A percentile compares a stretch with the other conserved stretches of the same genome.
Conservation (phyloP, 2,113 vertebrate genomes). For the Antechinus stuartii region DNA sequence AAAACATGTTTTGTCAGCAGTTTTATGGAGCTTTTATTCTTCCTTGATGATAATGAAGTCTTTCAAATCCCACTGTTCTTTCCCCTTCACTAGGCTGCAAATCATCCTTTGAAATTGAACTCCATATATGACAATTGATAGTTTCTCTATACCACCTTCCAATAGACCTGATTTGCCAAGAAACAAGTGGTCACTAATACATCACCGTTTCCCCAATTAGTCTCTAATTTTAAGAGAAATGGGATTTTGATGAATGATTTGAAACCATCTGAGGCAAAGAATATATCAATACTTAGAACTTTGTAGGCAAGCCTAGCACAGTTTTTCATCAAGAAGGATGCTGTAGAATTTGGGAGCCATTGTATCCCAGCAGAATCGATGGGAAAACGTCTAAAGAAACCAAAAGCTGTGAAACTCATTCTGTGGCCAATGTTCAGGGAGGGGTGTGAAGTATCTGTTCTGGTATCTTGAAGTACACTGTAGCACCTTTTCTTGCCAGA, state of each 20-base stretch:
- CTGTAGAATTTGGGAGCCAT: background rate
- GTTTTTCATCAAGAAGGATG: background rate
- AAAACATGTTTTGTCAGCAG: background rate
- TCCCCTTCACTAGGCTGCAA: background rate
- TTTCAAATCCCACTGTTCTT: background rate
- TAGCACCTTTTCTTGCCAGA: background rate
- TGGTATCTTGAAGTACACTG: background rate
- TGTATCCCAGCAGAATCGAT: background rate
- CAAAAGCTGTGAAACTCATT: background rate
- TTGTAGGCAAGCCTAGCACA: background rate
- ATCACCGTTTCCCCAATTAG: background rate
- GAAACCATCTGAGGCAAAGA: background rate
- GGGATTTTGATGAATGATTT: background rate
- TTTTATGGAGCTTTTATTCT: background rate
- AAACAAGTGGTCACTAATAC: background rate
- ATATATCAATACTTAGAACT: background rate
- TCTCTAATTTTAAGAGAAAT: background rate
- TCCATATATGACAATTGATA: background rate
- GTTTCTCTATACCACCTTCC: background rate
- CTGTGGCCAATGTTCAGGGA: background rate
- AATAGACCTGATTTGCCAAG: background rate
- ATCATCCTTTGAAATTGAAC: background rate
- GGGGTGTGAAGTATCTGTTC: background rate
- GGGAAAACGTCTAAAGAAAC: background rate
- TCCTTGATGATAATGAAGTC: background rate